Evolutionary conservation across 2,797 vertebrate species (phyloP), one percentile per base, ranked within the genome.

Genomic region (Sitta carolinensis): DNA sequence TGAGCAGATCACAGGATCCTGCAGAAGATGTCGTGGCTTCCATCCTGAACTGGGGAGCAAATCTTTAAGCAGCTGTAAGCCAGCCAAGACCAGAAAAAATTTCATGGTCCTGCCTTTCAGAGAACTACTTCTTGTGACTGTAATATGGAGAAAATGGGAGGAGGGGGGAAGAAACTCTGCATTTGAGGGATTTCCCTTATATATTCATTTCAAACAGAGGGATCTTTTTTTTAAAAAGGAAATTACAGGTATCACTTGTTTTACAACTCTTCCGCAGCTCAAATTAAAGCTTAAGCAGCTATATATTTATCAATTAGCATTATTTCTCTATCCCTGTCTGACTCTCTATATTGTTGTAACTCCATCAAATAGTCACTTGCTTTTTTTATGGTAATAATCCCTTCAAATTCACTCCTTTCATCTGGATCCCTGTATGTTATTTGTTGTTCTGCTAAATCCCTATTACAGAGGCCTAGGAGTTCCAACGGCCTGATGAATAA

Each of bases 351-450:
- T 97, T 97, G 96, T 96, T 97, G 96, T 94, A 98, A 97, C 97
- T 97, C 96, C 95, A 97, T 97, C 97, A 98, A 98, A 98, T 94
- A 97, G 87, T 96, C 87, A 94, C 97, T 97, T 97, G 92, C 96
- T 98, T 98, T 98, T 90, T 97, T 97, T 97, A 97, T 98, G 96
- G 87, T 96, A 98, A 98, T 98, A 97, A 98, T 97, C 96, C 96
- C 92, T 97, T 97, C 97, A 97, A 95, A 97, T 97, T 97, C 95
- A 84, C 93, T 96, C 77, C 96, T 98, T 98, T 98, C 97, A 98
- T 97, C 97, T 98, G 93, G 93, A 97, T 98, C 96, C 95, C 94
- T 96, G 96, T 96, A 94, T 55, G 91, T 94, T 97, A 97, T 97
- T 98, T 98, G 97, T 97, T 96, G 96, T 97, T 98, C 97, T 95